A percentile compares a stretch with the other conserved stretches of the same genome.
phyloP scores from a whole-genome alignment of 2,797 vertebrate species.

The Nannoperca obscura region DNA sequence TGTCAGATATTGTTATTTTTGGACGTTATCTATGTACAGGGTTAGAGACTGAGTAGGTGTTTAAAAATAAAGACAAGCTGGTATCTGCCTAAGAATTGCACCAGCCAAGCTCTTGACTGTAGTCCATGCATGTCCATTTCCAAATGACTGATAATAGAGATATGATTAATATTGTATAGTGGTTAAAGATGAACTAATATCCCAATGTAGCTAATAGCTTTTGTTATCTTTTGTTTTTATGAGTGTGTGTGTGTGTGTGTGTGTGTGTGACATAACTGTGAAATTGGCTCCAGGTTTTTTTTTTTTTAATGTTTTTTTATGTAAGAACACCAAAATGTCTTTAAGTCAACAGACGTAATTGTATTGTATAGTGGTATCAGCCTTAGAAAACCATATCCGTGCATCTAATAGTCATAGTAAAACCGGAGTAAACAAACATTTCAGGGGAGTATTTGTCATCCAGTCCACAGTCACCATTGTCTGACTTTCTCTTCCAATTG shows the following conservation, averaged over 20 bases:
- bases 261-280: background rate
- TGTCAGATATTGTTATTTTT: conserved; percentile 59
- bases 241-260: too few species aligned
- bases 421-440: conserved; percentile 1
- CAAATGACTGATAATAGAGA: conserved; percentile 20
- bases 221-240: background rate
- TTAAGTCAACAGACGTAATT: background rate
- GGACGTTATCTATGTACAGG: conserved; percentile 42
- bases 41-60: conserved; percentile 55
- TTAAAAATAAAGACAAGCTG: conserved; percentile 56
- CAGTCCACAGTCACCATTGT: background rate
- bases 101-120: conserved; percentile 31
- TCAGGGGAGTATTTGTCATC: background rate
- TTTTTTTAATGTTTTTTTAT: background rate
- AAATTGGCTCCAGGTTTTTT: background rate
- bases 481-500: conserved; percentile 4
- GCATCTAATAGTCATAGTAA: background rate
- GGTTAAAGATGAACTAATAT: background rate
- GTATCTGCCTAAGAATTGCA: conserved; percentile 42
- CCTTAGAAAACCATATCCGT: background rate
- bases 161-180: conserved; percentile 3
- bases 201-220: background rate
- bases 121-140: conserved; percentile 17
- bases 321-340: background rate
- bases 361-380: background rate